These are phyloP conservation scores for Epistrophella euchroma DNA, from an alignment of 2,888 invertebrate genomes.

Conservation along the genomic window DNA sequence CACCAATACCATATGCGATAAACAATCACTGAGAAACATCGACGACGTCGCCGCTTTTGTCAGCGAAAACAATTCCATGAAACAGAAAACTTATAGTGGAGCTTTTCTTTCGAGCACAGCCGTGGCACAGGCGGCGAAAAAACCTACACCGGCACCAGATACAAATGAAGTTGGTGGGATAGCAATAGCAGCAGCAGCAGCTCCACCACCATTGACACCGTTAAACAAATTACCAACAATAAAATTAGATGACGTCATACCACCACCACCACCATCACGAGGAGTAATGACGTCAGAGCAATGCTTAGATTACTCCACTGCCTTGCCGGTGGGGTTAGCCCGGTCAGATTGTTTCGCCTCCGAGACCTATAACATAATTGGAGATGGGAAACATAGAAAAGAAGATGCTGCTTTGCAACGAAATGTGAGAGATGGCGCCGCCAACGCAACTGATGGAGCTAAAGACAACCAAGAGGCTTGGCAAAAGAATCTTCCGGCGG, in stretches of 20 bases:
- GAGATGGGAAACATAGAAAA: slow-evolving; percentile 21
- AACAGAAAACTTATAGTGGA: slow-evolving; percentile 57
- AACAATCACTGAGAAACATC: slow-evolving; percentile 58
- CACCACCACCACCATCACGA: slow-evolving; percentile 11
- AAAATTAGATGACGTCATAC: slow-evolving; percentile 60
- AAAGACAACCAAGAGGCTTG: slow-evolving; percentile 39
- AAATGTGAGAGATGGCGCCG: slow-evolving; percentile 43
- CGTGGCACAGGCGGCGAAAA: slow-evolving; percentile 37
- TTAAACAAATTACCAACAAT: slow-evolving; percentile 21
- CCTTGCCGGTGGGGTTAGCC: slow-evolving; percentile 2
- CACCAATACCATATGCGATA: slow-evolving; percentile 60
- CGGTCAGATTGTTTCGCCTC: slow-evolving; percentile 37
- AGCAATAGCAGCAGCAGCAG: slow-evolving; percentile 14
- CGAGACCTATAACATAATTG: slow-evolving; percentile 13
- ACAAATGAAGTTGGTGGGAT: slow-evolving; percentile 31
- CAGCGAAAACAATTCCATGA: slow-evolving; percentile 40
- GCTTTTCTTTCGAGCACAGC: slow-evolving; percentile 46
- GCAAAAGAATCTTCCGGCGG: slow-evolving; percentile 25
- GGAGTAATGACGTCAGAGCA: slow-evolving; percentile 51
- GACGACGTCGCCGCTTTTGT: slow-evolving; percentile 27
- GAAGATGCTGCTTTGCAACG: not conserved
- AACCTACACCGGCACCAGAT: slow-evolving; percentile 46
- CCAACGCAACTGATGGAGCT: slow-evolving; percentile 27
- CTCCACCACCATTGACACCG: slow-evolving; percentile 21
- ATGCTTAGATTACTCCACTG: slow-evolving; percentile 21